A percentile compares a stretch with the other conserved stretches of the same genome.
Evolutionary conservation across 2,888 invertebrate species (phyloP).

Genomic region (Adelognathus sp.): DNA sequence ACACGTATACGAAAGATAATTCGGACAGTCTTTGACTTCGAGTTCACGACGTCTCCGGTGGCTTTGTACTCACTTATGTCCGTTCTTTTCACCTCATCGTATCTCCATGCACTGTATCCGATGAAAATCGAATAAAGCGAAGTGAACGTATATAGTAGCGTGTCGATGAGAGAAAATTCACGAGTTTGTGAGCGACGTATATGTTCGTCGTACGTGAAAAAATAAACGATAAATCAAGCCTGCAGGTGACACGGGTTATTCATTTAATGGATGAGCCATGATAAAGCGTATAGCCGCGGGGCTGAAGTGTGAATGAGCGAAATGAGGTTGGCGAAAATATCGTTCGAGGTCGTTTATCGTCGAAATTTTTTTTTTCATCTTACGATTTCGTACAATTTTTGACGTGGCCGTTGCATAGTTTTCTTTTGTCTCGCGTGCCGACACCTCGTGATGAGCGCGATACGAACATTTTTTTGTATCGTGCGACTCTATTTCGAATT

Average conservation of each 20-base stretch:
- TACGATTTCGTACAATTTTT: no score
- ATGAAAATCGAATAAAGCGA: background rate
- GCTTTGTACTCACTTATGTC: background rate
- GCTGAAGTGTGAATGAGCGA: conserved; percentile 17
- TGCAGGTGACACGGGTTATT: conserved; percentile 13
- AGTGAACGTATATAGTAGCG: no score
- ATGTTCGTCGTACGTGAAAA: background rate
- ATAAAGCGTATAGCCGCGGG: background rate
- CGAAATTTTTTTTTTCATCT: background rate
- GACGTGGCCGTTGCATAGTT: no score
- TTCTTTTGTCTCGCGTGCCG: no score
- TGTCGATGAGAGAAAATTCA: background rate
- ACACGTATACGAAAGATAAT: conserved; percentile 35
- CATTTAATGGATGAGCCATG: background rate
- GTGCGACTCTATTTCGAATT: background rate
- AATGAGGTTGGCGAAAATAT: conserved; percentile 29
- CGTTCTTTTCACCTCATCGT: background rate
- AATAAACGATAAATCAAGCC: conserved; percentile 32
- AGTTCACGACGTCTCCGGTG: background rate
- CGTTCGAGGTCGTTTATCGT: background rate
- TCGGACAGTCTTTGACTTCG: background rate
- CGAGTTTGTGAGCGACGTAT: background rate
- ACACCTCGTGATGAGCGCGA: no score
- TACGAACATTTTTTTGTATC: background rate
- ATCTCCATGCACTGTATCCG: background rate